Conservation (phyloP, 2,113 vertebrate species). For the Thermophis baileyi region DNA sequence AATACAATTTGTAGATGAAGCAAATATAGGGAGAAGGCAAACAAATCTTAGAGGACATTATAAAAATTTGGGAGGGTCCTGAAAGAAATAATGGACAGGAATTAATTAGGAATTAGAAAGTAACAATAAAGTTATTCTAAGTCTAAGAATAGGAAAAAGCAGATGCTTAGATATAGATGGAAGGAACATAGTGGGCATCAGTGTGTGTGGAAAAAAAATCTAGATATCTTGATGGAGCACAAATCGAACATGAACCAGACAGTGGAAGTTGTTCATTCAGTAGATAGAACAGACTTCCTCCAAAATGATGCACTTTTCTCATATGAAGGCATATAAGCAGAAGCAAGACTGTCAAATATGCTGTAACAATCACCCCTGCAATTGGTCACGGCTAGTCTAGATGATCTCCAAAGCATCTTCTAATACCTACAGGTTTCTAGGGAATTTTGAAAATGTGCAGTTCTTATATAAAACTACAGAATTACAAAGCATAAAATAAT, state of each 20-base stretch:
- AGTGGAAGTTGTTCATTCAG: neutral
- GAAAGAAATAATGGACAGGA: neutral
- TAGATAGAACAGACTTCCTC: neutral
- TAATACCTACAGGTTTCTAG: neutral
- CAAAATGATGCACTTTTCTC: neutral
- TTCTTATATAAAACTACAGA: neutral
- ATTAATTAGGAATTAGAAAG: no score
- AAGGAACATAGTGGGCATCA: neutral
- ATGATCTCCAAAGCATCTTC: neutral
- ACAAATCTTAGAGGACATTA: neutral
- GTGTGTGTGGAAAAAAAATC: neutral
- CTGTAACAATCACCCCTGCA: neutral
- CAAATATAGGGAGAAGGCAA: neutral
- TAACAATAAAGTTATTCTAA: no score
- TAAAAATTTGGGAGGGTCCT: neutral
- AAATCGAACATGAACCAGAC: neutral
- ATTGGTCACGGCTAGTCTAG: neutral
- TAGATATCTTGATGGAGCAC: neutral
- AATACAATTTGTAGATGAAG: neutral
- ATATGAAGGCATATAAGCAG: neutral
- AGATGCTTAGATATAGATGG: neutral
- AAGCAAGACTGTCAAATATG: neutral
- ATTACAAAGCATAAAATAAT: neutral
- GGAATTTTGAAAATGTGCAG: neutral
- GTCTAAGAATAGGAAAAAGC: neutral